Evolutionary conservation across 1,140 invertebrate species (phyloP).

Genomic region (Nixonia krombeini): DNA sequence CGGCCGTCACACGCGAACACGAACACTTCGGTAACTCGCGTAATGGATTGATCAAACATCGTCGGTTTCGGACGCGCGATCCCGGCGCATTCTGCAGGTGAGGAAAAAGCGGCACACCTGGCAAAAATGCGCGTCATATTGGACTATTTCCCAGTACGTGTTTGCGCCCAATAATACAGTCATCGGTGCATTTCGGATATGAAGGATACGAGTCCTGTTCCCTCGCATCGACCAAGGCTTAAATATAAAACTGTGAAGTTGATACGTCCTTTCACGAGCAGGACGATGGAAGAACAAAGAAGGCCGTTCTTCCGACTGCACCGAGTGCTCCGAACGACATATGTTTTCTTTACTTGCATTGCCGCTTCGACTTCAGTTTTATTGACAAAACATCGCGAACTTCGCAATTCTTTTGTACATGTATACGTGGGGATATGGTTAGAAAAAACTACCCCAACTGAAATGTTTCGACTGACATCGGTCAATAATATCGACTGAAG

Average conservation of each 20-base stretch:
- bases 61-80: slow-evolving; percentile 14
- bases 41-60: slow-evolving; percentile 51
- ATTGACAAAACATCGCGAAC: not conserved
- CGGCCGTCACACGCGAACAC: not conserved
- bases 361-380: not conserved
- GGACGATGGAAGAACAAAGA: not conserved
- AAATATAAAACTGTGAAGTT: not conserved
- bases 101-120: slow-evolving; percentile 6
- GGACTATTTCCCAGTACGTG: slow-evolving; percentile 17
- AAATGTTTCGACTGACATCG: too few species aligned
- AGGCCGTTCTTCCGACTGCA: not conserved
- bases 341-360: not conserved
- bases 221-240: not conserved
- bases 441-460: too few species aligned
- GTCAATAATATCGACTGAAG: not conserved
- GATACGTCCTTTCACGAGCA: not conserved
- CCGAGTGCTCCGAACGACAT: not conserved
- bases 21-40: slow-evolving; percentile 25
- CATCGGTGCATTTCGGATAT: slow-evolving; percentile 16
- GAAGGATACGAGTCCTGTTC: slow-evolving; percentile 5
- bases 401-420: not conserved
- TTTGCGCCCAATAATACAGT: slow-evolving; percentile 20
- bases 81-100: slow-evolving; percentile 3
- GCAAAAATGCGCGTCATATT: slow-evolving; percentile 1
- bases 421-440: too few species aligned